Percentiles rank a stretch among this genome's conserved stretches.
Conservation (phyloP, 2,888 invertebrate species). For the Hipparchia semele region DNA sequence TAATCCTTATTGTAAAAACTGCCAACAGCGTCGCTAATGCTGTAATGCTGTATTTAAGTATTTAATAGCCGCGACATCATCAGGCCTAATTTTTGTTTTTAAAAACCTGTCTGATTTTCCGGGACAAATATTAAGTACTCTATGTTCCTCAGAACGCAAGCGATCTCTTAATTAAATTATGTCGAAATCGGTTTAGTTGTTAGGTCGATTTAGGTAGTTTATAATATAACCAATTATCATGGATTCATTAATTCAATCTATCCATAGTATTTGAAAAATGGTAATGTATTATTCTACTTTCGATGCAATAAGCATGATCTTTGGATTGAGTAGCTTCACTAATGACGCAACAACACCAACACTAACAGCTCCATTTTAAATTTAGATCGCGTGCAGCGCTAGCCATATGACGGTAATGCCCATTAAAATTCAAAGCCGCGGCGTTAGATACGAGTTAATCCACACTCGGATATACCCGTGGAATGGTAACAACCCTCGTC, state of each 20-base stretch:
- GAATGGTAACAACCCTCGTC: conserved; percentile 46
- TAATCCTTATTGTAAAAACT: no score
- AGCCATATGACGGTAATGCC: conserved; percentile 43
- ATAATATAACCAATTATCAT: no score
- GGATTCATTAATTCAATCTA: neutral
- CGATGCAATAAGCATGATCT: neutral
- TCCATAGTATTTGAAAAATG: neutral
- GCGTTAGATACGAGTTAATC: conserved; percentile 46
- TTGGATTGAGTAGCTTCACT: conserved; percentile 13
- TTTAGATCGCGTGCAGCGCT: conserved; percentile 43
- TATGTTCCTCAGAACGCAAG: no score
- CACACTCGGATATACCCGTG: conserved; percentile 37
- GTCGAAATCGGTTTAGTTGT: no score
- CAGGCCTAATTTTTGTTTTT: no score
- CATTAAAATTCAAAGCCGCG: conserved; percentile 47
- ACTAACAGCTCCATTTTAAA: conserved; percentile 20
- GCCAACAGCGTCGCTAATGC: no score
- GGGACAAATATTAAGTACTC: no score
- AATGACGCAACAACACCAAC: conserved; percentile 13
- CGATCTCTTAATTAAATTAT: no score
- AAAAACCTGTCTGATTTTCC: no score
- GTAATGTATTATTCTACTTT: neutral
- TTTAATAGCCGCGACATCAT: no score
- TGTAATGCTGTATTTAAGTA: no score
- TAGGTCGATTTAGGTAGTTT: no score